These are phyloP conservation scores for Zaprionus ornatus DNA, from an alignment of 1,140 invertebrate species.

Conservation along the genomic window DNA sequence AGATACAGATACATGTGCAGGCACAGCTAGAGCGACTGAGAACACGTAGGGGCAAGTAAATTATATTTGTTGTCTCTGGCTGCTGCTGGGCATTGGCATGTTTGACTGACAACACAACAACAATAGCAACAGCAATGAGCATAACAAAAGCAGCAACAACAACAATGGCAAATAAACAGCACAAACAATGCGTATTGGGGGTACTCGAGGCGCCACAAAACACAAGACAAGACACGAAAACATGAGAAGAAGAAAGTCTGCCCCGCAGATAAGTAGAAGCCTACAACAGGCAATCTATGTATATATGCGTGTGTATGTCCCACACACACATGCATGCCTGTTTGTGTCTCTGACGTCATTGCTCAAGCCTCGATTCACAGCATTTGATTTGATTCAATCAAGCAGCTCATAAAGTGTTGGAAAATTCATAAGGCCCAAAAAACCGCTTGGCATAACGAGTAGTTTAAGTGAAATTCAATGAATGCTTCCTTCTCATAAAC, in stretches of 20 bases:
- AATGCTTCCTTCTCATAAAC: neutral
- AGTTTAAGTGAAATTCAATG: too few relatives aligned
- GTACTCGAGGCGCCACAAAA: conserved; percentile 54
- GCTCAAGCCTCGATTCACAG: neutral
- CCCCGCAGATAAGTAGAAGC: conserved; percentile 20
- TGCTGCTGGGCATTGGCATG: conserved; percentile 50
- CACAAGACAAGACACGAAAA: conserved; percentile 41
- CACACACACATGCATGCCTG: neutral
- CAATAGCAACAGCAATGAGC: conserved; percentile 11
- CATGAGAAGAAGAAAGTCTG: conserved; percentile 19
- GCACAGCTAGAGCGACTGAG: neutral
- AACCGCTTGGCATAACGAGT: too few relatives aligned
- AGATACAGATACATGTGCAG: neutral
- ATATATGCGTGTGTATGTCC: neutral
- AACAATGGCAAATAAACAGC: conserved; percentile 59
- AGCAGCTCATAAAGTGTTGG: conserved; percentile 2
- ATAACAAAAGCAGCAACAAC: conserved; percentile 18
- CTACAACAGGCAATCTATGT: neutral
- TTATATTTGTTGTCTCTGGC: conserved; percentile 56
- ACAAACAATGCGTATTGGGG: conserved; percentile 60
- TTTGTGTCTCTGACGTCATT: conserved; percentile 27
- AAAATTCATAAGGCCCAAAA: conserved; percentile 10
- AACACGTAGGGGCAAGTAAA: conserved; percentile 55
- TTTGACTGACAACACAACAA: conserved; percentile 57
- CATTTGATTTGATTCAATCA: conserved; percentile 25